Evolutionary conservation across 2,113 vertebrate species (phyloP).

Genomic region (Marcusenius ussheri): DNA sequence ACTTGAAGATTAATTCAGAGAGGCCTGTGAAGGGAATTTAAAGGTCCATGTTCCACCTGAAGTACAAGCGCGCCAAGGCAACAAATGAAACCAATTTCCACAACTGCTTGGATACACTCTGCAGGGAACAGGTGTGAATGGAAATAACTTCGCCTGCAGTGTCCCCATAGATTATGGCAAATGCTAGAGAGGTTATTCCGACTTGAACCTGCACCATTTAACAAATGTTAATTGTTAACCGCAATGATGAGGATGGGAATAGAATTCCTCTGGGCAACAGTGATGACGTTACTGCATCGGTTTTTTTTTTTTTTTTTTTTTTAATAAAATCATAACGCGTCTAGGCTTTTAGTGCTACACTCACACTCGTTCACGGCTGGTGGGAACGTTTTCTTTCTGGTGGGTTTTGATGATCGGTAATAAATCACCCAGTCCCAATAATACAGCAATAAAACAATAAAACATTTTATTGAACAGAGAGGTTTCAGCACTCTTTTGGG

Average conservation of each 20-base stretch:
- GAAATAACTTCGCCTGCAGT: constrained; percentile 48
- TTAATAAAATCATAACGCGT: neutral
- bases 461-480: neutral
- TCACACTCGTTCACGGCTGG: neutral
- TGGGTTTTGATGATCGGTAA: neutral
- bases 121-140: constrained; percentile 41
- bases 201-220: neutral
- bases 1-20: constrained; percentile 40
- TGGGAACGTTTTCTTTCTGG: neutral
- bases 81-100: constrained; percentile 55
- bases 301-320: neutral
- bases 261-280: neutral
- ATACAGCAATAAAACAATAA: neutral
- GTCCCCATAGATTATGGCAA: constrained; percentile 4
- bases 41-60: constrained; percentile 34
- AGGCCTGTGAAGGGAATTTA: constrained; percentile 39
- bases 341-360: neutral
- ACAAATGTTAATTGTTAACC: constrained; percentile 6
- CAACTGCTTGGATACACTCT: constrained; percentile 44
- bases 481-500: neutral
- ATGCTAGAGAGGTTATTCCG: neutral
- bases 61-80: constrained; percentile 47
- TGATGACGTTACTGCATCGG: neutral
- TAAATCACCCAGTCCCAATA: neutral
- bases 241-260: neutral